Evolutionary conservation across 2,888 invertebrate species (phyloP).

Genomic region (Mythimna albipuncta): DNA sequence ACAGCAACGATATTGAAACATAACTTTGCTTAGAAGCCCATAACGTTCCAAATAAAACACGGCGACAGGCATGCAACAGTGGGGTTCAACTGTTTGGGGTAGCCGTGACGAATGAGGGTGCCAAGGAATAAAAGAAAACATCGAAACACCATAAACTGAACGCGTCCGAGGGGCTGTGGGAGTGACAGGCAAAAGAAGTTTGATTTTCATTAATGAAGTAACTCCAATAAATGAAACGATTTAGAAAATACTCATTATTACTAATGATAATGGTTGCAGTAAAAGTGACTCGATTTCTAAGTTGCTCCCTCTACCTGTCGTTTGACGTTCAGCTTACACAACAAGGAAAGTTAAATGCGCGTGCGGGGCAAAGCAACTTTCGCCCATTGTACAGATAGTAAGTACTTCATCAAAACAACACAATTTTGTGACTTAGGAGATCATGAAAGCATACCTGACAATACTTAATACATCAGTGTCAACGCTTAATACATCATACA

Average conservation of each 20-base stretch:
- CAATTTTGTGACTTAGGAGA: conserved; percentile 56
- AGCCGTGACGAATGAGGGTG: conserved; percentile 84
- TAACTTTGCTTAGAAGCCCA: conserved; percentile 55
- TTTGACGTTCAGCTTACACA: conserved; percentile 88
- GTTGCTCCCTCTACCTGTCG: conserved; percentile 86
- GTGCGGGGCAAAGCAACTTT: conserved; percentile 87
- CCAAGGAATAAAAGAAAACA: conserved; percentile 82
- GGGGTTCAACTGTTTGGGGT: conserved; percentile 82
- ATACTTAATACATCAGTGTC: conserved; percentile 58
- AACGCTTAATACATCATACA: conserved; percentile 59
- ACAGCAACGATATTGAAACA: conserved; percentile 46
- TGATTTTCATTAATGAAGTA: conserved; percentile 55
- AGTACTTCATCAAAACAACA: conserved; percentile 69
- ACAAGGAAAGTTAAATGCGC: conserved; percentile 89
- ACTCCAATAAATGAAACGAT: conserved; percentile 61
- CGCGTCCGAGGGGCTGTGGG: conserved; percentile 73
- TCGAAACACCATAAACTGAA: conserved; percentile 80
- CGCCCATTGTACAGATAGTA: conserved; percentile 84
- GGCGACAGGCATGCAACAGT: conserved; percentile 72
- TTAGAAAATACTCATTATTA: conserved; percentile 69
- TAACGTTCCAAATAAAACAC: conserved; percentile 68
- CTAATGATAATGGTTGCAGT: conserved; percentile 78
- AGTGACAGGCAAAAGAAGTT: conserved; percentile 58
- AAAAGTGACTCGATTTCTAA: conserved; percentile 88
- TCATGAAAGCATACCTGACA: conserved; percentile 58